A percentile compares a stretch with the other conserved stretches of the same genome.
Evolutionary conservation across 2,797 vertebrate genomes (phyloP).

Genomic region (Eulemur coronatus): DNA sequence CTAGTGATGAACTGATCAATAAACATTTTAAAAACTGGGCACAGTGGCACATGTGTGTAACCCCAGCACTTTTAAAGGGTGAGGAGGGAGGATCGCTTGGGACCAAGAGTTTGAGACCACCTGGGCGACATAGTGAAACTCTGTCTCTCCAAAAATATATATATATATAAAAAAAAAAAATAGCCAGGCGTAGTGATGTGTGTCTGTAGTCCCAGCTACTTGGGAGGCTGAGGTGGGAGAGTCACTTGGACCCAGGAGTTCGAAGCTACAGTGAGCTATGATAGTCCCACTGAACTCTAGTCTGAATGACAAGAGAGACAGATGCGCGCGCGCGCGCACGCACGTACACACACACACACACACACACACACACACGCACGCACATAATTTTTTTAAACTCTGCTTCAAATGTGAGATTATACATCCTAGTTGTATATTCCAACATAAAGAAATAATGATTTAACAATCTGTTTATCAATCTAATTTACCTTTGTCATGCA

Average conservation of each 20-base stretch:
- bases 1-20: background rate
- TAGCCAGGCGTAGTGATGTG: background rate
- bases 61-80: background rate
- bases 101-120: background rate
- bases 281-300: background rate
- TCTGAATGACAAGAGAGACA: background rate
- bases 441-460: background rate
- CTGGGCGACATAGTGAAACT: background rate
- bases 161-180: no score
- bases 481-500: background rate
- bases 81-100: background rate
- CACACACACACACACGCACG: no score
- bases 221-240: background rate
- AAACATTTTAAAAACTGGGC: background rate
- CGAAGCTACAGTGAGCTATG: background rate
- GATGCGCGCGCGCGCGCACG: background rate
- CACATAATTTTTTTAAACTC: background rate
- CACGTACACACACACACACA: no score
- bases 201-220: background rate
- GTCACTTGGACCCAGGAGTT: background rate
- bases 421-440: background rate
- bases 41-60: background rate
- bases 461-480: background rate
- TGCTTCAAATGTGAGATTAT: background rate
- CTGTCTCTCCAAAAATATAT: background rate